Conservation (phyloP, 37 sponge, comb jelly and placozoan genomes). For the Chondrosia reniformis region DNA sequence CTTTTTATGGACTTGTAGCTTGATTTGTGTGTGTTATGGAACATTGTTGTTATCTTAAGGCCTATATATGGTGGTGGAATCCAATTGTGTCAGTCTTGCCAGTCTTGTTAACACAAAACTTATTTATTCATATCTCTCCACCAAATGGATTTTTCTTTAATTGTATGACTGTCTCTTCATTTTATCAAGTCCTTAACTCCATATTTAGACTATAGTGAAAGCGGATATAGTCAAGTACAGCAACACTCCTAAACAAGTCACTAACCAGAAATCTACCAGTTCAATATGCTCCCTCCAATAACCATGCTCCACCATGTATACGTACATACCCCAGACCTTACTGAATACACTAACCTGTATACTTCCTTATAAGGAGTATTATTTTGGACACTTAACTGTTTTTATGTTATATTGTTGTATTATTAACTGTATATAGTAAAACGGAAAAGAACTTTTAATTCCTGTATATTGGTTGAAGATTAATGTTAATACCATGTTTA, state of each 20-base stretch:
- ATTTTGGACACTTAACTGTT: neutral
- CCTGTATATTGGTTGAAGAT: too few relatives aligned
- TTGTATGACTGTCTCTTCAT: slow-evolving; percentile 17
- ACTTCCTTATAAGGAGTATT: neutral
- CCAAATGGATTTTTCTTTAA: neutral
- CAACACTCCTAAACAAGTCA: neutral
- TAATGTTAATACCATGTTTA: too few relatives aligned
- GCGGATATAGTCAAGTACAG: slow-evolving; percentile 68
- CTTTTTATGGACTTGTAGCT: too few relatives aligned
- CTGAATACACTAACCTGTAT: neutral
- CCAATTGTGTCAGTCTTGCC: too few relatives aligned
- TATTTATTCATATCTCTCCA: too few relatives aligned
- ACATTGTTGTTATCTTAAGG: too few relatives aligned
- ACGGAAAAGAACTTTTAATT: too few relatives aligned
- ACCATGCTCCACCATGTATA: neutral
- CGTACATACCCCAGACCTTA: neutral
- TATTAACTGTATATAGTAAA: too few relatives aligned
- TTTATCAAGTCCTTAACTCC: neutral
- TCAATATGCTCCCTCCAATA: slow-evolving; percentile 55
- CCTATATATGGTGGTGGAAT: too few relatives aligned
- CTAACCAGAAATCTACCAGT: slow-evolving; percentile 22
- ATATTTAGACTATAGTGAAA: slow-evolving; percentile 58
- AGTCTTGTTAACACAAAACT: too few relatives aligned
- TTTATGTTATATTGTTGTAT: too few relatives aligned
- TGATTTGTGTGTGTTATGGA: too few relatives aligned